Percentiles rank a stretch among this genome's conserved stretches.
These are phyloP conservation scores for Linnaemya tessellans DNA, from an alignment of 2,888 invertebrate species.

Conservation along the genomic window DNA sequence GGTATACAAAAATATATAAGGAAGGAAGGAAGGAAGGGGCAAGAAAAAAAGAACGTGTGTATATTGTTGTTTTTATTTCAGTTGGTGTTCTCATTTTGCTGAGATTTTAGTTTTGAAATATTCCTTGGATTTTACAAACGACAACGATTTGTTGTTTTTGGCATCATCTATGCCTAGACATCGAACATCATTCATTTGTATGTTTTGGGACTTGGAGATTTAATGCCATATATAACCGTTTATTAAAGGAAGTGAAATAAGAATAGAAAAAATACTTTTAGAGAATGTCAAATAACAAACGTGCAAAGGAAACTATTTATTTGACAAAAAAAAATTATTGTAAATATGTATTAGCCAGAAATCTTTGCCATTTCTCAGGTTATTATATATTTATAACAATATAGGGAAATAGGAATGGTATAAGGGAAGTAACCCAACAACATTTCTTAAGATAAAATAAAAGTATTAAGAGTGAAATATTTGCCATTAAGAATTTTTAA, in stretches of 20 bases:
- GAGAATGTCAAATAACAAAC: neutral
- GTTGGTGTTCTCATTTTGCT: conserved; percentile 50
- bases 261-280: conserved; percentile 6
- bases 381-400: neutral
- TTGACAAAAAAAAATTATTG: neutral
- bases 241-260: conserved; percentile 16
- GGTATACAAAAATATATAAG: neutral
- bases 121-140: conserved; percentile 51
- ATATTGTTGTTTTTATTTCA: conserved; percentile 8
- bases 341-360: conserved; percentile 41
- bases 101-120: conserved; percentile 64
- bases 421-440: too few species aligned
- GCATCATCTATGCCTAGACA: conserved; percentile 69
- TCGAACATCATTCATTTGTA: conserved; percentile 73
- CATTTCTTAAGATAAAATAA: too few species aligned
- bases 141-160: conserved; percentile 64
- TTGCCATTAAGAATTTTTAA: too few species aligned
- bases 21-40: too few species aligned
- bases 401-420: too few species aligned
- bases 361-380: conserved; percentile 4
- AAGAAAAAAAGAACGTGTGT: neutral
- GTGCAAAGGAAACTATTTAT: conserved; percentile 32
- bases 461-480: too few species aligned
- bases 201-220: conserved; percentile 74
- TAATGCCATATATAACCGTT: conserved; percentile 72